phyloP scores from a whole-genome alignment of 1,140 invertebrate genomes.

The Calycopis cecrops region DNA sequence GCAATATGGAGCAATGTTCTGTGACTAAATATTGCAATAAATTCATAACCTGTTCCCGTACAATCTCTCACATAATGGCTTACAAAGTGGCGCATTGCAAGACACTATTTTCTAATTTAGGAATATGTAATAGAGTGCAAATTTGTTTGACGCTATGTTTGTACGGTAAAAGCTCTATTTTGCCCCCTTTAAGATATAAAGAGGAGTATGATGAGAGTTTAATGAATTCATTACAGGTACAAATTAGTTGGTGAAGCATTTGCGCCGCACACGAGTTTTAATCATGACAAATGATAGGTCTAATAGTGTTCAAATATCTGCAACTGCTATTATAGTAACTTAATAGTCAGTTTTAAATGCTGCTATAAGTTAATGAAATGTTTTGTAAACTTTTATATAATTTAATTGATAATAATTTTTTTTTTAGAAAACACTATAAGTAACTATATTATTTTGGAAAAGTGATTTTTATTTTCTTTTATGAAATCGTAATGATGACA shows the following conservation, averaged over 20 bases:
- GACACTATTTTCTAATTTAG: slow-evolving; percentile 26
- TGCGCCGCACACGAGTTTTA: slow-evolving; percentile 11
- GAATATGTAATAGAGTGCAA: slow-evolving; percentile 16
- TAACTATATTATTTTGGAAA: too few relatives aligned
- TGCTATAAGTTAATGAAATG: too few relatives aligned
- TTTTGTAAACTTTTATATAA: too few relatives aligned
- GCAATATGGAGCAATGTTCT: slow-evolving; percentile 14
- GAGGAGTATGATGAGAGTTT: slow-evolving; percentile 18
- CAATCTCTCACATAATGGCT: slow-evolving; percentile 21
- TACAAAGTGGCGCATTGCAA: slow-evolving; percentile 25
- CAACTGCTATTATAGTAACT: background rate
- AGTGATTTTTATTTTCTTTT: too few relatives aligned
- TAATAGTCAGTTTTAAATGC: too few relatives aligned
- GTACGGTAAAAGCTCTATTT: slow-evolving; percentile 18
- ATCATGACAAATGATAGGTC: slow-evolving; percentile 13
- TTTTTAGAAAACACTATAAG: too few relatives aligned
- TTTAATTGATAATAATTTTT: too few relatives aligned
- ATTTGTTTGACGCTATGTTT: slow-evolving; percentile 13
- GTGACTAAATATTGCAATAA: slow-evolving; percentile 13
- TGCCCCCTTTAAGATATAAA: slow-evolving; percentile 17
- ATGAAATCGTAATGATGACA: too few relatives aligned
- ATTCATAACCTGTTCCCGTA: slow-evolving; percentile 20
- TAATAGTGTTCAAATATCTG: background rate
- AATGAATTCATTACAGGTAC: slow-evolving; percentile 18
- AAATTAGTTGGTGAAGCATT: slow-evolving; percentile 16